Percentiles rank a stretch among this genome's conserved stretches.
These are phyloP conservation scores for Coracias cyanogaster DNA, from an alignment of 2,797 vertebrate genomes.

Conservation along the genomic window DNA sequence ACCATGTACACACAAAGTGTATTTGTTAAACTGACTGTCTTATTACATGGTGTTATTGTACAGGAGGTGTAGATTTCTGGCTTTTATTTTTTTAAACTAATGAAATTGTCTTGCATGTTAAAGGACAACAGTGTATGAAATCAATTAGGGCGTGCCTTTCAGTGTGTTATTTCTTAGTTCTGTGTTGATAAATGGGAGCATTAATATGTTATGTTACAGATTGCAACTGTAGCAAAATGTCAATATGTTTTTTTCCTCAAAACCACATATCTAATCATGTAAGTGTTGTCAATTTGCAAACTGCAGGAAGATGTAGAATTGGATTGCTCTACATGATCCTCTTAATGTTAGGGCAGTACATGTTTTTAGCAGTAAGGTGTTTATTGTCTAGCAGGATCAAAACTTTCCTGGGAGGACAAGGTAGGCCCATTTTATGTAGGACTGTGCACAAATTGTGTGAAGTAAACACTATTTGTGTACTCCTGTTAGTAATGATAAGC, in stretches of 20 bases:
- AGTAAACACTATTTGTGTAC: neutral
- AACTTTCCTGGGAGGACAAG: neutral
- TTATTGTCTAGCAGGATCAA: neutral
- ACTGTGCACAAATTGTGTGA: neutral
- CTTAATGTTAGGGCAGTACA: neutral
- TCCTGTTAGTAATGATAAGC: neutral
- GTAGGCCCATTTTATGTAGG: neutral
- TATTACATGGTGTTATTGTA: neutral
- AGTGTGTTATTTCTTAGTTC: slow-evolving; percentile 7
- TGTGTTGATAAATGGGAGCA: slow-evolving; percentile 11
- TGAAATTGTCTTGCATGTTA: slow-evolving; percentile 15
- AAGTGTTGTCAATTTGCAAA: slow-evolving; percentile 32
- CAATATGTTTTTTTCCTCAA: slow-evolving; percentile 25
- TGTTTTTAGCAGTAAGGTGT: neutral
- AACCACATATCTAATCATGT: neutral
- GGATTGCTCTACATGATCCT: neutral
- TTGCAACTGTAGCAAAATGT: slow-evolving; percentile 23
- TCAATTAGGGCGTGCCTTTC: slow-evolving; percentile 8
- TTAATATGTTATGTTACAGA: neutral
- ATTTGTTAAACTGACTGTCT: neutral
- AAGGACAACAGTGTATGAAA: slow-evolving; percentile 41
- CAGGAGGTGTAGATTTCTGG: neutral
- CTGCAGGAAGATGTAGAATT: slow-evolving; percentile 5
- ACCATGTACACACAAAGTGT: neutral
- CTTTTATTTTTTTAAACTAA: neutral